Percentiles rank a stretch among this genome's conserved stretches.
These are phyloP conservation scores for Agonopterix arenella DNA, from an alignment of 2,888 invertebrate species.

Conservation along the genomic window DNA sequence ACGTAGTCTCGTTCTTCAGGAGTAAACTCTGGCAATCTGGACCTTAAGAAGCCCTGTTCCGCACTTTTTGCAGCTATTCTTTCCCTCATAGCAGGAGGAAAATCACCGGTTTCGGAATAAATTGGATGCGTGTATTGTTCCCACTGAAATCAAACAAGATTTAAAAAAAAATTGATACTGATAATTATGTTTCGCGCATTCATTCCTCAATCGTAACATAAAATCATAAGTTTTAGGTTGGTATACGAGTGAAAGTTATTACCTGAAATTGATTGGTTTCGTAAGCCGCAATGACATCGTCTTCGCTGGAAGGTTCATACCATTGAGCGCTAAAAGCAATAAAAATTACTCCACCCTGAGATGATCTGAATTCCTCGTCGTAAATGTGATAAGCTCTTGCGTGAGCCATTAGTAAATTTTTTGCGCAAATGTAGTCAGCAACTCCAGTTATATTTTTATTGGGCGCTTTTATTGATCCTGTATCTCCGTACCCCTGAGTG, in stretches of 20 bases:
- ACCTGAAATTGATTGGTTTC: constrained; percentile 63
- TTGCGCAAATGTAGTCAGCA: constrained; percentile 58
- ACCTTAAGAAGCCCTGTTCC: constrained; percentile 70
- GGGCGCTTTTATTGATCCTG: constrained; percentile 25
- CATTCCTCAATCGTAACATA: too few species aligned
- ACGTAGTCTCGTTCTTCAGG: constrained; percentile 77
- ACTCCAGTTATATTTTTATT: constrained; percentile 42
- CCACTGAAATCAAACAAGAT: constrained; percentile 38
- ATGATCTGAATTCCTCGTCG: constrained; percentile 31
- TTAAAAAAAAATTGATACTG: neutral
- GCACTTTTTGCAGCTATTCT: constrained; percentile 72
- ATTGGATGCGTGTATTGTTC: constrained; percentile 79
- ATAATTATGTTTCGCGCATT: neutral
- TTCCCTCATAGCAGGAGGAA: constrained; percentile 76
- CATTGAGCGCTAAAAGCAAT: constrained; percentile 16
- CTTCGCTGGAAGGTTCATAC: constrained; percentile 42
- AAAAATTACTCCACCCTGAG: constrained; percentile 27
- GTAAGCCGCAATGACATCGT: constrained; percentile 20
- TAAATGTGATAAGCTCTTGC: constrained; percentile 54
- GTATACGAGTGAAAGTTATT: constrained; percentile 8
- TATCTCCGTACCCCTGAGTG: constrained; percentile 52
- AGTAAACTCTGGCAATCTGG: constrained; percentile 77
- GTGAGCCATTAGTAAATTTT: constrained; percentile 72
- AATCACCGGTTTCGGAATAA: constrained; percentile 76
- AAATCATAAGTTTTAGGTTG: too few species aligned